These are phyloP conservation scores for Scomberomorus guttatus DNA, from an alignment of 2,797 vertebrate species.

Conservation along the genomic window DNA sequence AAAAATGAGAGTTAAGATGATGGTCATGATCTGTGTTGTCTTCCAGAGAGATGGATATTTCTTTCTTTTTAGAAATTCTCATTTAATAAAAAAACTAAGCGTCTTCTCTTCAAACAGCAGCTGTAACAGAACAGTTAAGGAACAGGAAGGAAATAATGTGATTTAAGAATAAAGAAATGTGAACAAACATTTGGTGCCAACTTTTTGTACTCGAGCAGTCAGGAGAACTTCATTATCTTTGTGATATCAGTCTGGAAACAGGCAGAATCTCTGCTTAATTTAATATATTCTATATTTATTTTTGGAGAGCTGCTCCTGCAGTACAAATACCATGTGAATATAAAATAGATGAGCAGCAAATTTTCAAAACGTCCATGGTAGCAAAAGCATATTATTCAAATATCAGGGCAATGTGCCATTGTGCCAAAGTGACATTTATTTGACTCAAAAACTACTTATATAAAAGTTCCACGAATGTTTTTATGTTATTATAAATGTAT, in stretches of 20 bases:
- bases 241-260: too few species aligned
- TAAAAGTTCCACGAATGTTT: conserved; percentile 67
- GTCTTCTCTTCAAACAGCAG: too few species aligned
- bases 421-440: conserved; percentile 31
- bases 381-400: conserved; percentile 45
- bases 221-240: too few species aligned
- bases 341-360: conserved; percentile 45
- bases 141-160: too few species aligned
- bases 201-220: too few species aligned
- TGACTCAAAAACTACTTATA: conserved; percentile 69
- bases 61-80: too few species aligned
- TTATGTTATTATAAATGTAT: conserved; percentile 47
- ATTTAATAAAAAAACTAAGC: too few species aligned
- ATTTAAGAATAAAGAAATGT: too few species aligned
- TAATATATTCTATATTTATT: not conserved
- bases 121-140: too few species aligned
- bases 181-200: too few species aligned
- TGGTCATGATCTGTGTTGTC: not conserved
- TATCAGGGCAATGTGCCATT: conserved; percentile 24
- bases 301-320: conserved; percentile 30
- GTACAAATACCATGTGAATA: conserved; percentile 31
- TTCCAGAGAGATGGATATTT: not conserved
- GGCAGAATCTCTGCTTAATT: not conserved
- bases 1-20: not conserved
- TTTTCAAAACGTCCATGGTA: conserved; percentile 29